Percentiles rank a stretch among this genome's conserved stretches.
phyloP scores from a whole-genome alignment of 2,888 invertebrate genomes.

The Phyllotreta cruciferae region DNA sequence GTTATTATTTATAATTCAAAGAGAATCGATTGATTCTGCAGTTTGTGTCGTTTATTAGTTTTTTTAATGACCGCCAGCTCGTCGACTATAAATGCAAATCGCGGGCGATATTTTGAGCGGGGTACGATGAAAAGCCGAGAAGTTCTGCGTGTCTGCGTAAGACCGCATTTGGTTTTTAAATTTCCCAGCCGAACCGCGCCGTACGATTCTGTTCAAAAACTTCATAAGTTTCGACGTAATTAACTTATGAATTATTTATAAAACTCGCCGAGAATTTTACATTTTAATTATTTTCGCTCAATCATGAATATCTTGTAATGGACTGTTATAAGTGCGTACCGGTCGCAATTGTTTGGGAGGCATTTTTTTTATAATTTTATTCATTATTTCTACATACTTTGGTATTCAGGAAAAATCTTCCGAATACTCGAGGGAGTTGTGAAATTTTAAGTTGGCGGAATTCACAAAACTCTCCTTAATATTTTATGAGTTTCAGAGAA shows the following conservation, averaged over 20 bases:
- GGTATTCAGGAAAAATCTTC: too few species aligned
- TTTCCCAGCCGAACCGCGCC: slow-evolving; percentile 15
- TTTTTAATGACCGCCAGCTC: too few species aligned
- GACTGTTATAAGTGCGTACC: not conserved
- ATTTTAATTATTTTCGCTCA: slow-evolving; percentile 18
- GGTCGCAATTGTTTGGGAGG: too few species aligned
- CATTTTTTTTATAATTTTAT: too few species aligned
- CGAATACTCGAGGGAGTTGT: too few species aligned
- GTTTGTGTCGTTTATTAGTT: too few species aligned
- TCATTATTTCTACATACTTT: too few species aligned
- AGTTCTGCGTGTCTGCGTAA: slow-evolving; percentile 20
- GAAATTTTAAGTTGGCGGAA: too few species aligned
- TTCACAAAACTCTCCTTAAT: too few species aligned
- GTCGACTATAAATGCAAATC: slow-evolving; percentile 19
- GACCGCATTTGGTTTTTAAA: slow-evolving; percentile 33
- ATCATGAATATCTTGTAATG: slow-evolving; percentile 16
- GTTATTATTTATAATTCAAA: too few species aligned
- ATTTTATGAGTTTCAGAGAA: too few species aligned
- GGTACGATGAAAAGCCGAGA: slow-evolving; percentile 11
- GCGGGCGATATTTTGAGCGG: slow-evolving; percentile 16
- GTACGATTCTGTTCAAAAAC: slow-evolving; percentile 14
- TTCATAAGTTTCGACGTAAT: slow-evolving; percentile 34
- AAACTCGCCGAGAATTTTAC: slow-evolving; percentile 11
- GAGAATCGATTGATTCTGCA: too few species aligned
- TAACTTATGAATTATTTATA: slow-evolving; percentile 37